Percentiles rank a stretch among this genome's conserved stretches.
These are phyloP conservation scores for Balearica regulorum DNA, from an alignment of 2,797 vertebrate species.

Conservation along the genomic window DNA sequence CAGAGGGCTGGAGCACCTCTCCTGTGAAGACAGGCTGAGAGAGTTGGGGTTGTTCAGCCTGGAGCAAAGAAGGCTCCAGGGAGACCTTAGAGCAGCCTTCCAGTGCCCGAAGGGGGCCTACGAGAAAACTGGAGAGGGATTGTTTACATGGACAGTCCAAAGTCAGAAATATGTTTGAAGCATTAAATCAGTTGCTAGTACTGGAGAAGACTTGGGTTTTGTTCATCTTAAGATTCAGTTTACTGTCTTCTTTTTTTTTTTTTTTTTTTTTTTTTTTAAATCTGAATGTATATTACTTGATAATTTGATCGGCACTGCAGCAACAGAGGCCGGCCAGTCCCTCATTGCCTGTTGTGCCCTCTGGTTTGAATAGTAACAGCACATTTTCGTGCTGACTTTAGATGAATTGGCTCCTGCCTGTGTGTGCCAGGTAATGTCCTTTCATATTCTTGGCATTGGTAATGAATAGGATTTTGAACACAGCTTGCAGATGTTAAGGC, in stretches of 20 bases:
- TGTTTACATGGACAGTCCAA: neutral
- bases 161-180: neutral
- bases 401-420: constrained; percentile 65
- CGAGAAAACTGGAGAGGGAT: no score
- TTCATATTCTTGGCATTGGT: constrained; percentile 63
- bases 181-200: neutral
- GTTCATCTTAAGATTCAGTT: neutral
- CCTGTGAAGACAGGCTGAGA: no score
- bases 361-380: constrained; percentile 56
- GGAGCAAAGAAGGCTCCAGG: no score
- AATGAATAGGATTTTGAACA: constrained; percentile 60
- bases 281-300: neutral
- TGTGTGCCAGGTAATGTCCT: constrained; percentile 49
- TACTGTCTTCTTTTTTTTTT: neutral
- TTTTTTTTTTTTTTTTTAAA: neutral
- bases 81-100: no score
- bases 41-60: no score
- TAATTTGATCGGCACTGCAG: constrained; percentile 22
- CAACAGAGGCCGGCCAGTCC: constrained; percentile 14
- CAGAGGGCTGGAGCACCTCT: no score
- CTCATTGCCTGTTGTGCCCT: constrained; percentile 44
- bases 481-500: constrained; percentile 51
- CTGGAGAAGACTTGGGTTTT: neutral
- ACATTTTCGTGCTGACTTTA: constrained; percentile 65
- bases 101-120: no score